Conservation (phyloP, 2,113 vertebrate genomes). For the Cichladusa arquata region DNA sequence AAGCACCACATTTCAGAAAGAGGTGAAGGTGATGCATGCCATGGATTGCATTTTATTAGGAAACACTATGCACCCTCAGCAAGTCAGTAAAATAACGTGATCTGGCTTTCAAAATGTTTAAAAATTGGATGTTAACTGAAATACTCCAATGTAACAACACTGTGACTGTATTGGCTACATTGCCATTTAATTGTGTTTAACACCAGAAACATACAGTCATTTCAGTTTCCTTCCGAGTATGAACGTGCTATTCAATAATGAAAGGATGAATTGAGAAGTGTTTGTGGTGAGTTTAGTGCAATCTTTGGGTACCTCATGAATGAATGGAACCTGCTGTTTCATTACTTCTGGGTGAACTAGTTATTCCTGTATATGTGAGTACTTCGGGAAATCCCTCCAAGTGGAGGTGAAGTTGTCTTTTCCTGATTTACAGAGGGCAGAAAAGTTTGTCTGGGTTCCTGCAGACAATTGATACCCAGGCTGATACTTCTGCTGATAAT, state of each 20-base stretch:
- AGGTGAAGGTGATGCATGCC: not conserved
- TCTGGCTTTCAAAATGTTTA: not conserved
- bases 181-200: not conserved
- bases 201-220: fast-evolving
- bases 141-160: not conserved
- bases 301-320: not conserved
- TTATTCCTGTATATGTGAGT: not conserved
- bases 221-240: not conserved
- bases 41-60: not conserved
- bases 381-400: not conserved
- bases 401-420: not conserved
- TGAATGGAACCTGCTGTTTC: not conserved
- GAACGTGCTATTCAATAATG: not conserved
- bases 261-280: not conserved
- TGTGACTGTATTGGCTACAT: not conserved
- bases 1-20: not conserved
- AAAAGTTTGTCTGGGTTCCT: not conserved
- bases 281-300: not conserved
- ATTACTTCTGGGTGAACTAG: not conserved
- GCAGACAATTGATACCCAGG: not conserved
- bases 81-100: not conserved
- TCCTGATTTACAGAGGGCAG: not conserved
- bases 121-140: not conserved
- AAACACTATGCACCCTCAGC: not conserved
- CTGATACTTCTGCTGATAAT: not conserved